phyloP scores from a whole-genome alignment of 2,797 vertebrate genomes.

The Enteromius treurensis region DNA sequence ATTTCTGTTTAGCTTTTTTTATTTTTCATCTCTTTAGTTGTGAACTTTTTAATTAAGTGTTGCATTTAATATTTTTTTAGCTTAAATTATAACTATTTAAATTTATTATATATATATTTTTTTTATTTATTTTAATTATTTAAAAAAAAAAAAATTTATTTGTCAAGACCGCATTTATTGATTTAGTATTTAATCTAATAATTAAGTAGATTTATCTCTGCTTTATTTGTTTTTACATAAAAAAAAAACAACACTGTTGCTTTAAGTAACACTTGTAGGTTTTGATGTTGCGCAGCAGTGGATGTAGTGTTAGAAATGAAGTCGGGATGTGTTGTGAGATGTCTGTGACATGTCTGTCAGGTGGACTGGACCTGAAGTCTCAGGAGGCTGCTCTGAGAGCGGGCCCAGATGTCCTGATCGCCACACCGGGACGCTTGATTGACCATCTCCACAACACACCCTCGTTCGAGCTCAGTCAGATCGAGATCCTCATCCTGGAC shows the following conservation, averaged over 20 bases:
- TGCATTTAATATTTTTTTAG: no score
- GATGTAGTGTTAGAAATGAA: neutral
- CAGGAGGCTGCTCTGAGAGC: slow-evolving; percentile 91
- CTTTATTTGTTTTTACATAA: neutral
- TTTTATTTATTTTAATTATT: no score
- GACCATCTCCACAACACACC: slow-evolving; percentile 98
- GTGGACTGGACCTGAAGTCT: slow-evolving; percentile 92
- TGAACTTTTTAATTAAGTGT: no score
- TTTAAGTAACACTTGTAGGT: no score
- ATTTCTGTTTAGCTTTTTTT: no score
- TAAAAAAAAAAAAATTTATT: no score
- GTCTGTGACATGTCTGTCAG: slow-evolving; percentile 64
- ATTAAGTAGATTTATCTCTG: neutral
- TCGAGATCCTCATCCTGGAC: slow-evolving; percentile 95
- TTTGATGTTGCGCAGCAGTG: no score
- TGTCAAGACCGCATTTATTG: neutral
- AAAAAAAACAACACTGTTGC: neutral
- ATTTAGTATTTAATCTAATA: neutral
- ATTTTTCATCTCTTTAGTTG: no score
- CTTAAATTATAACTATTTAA: no score
- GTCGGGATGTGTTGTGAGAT: neutral
- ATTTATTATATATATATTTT: no score
- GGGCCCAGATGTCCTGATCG: slow-evolving; percentile 91
- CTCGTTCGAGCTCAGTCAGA: slow-evolving; percentile 89
- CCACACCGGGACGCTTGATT: slow-evolving; percentile 94